A percentile compares a stretch with the other conserved stretches of the same genome.
These are phyloP conservation scores for Ataeniobius toweri DNA, from an alignment of 2,797 vertebrate species.

Conservation along the genomic window DNA sequence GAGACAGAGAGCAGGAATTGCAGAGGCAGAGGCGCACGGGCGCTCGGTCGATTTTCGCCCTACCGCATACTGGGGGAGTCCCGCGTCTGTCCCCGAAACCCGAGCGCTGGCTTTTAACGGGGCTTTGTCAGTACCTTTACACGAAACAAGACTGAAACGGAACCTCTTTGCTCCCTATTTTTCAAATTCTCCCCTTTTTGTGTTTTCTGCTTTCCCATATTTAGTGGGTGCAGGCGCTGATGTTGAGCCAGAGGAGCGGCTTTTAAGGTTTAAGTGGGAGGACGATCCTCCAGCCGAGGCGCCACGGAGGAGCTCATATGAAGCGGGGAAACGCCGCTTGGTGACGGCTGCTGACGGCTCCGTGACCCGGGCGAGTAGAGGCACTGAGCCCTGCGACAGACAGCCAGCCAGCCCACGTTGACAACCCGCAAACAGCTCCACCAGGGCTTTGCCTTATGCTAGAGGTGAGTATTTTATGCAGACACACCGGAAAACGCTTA, in stretches of 20 bases:
- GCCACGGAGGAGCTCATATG: slow-evolving; percentile 60
- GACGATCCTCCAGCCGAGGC: slow-evolving; percentile 52
- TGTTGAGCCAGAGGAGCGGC: slow-evolving; percentile 66
- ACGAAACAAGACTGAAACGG: slow-evolving; percentile 34
- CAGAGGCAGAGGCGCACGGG: slow-evolving; percentile 77
- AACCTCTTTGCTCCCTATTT: slow-evolving; percentile 33
- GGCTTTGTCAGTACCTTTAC: slow-evolving; percentile 49
- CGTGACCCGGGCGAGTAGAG: slow-evolving; percentile 78
- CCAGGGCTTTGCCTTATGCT: slow-evolving; percentile 30
- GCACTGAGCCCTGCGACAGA: slow-evolving; percentile 51
- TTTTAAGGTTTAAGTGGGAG: slow-evolving; percentile 62
- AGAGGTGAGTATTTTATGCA: slow-evolving; percentile 1
- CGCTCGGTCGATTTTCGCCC: slow-evolving; percentile 62
- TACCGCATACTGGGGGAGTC: slow-evolving; percentile 74
- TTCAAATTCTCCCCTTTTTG: slow-evolving; percentile 19
- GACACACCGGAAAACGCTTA: slow-evolving; percentile 44
- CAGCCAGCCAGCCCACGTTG: slow-evolving; percentile 45
- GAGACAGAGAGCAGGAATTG: slow-evolving; percentile 76
- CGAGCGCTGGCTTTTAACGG: slow-evolving; percentile 41
- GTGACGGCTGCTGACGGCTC: slow-evolving; percentile 82
- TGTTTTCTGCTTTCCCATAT: slow-evolving; percentile 42
- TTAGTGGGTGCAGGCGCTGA: slow-evolving; percentile 73
- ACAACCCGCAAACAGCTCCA: slow-evolving; percentile 62
- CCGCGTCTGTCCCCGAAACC: slow-evolving; percentile 60
- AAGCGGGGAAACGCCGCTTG: slow-evolving; percentile 79